Percentiles rank a stretch among this genome's conserved stretches.
phyloP scores from a whole-genome alignment of 1,140 invertebrate species.

The Orchesella cincta region DNA sequence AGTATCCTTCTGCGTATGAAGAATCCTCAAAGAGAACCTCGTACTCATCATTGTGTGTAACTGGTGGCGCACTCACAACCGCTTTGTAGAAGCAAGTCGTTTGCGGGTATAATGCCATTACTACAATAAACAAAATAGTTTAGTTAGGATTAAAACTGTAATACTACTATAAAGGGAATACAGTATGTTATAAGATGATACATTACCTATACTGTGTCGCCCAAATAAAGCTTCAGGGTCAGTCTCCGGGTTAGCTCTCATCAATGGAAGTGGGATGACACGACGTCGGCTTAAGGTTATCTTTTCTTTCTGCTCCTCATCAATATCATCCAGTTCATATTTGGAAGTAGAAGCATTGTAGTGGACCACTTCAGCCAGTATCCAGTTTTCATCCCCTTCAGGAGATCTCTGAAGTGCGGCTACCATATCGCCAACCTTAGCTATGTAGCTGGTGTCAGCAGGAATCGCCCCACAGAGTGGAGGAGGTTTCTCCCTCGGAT shows the following conservation, averaged over 20 bases:
- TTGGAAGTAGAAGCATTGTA: conserved; percentile 81
- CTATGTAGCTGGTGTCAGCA: conserved; percentile 82
- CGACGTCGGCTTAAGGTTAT: conserved; percentile 72
- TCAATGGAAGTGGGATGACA: conserved; percentile 89
- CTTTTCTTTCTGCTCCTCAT: conserved; percentile 90
- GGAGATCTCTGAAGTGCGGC: conserved; percentile 85
- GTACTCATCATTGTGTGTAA: conserved; percentile 84
- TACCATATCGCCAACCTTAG: conserved; percentile 70
- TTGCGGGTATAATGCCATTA: conserved; percentile 98
- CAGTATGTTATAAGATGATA: background rate
- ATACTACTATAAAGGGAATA: no score
- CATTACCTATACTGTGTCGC: conserved; percentile 44
- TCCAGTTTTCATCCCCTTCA: conserved; percentile 93
- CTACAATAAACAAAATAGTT: conserved; percentile 62
- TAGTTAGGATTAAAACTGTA: no score
- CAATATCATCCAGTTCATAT: conserved; percentile 97
- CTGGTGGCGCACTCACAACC: conserved; percentile 81
- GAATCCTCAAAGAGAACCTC: conserved; percentile 93
- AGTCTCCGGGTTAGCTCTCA: conserved; percentile 58
- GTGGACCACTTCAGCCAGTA: conserved; percentile 90
- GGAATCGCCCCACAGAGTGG: conserved; percentile 90
- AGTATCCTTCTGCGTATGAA: conserved; percentile 81
- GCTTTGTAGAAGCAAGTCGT: conserved; percentile 99
- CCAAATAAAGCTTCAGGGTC: conserved; percentile 38
- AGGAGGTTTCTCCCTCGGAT: conserved; percentile 78